These are phyloP conservation scores for Vombatus ursinus DNA, from an alignment of 2,113 vertebrate species.

Conservation along the genomic window DNA sequence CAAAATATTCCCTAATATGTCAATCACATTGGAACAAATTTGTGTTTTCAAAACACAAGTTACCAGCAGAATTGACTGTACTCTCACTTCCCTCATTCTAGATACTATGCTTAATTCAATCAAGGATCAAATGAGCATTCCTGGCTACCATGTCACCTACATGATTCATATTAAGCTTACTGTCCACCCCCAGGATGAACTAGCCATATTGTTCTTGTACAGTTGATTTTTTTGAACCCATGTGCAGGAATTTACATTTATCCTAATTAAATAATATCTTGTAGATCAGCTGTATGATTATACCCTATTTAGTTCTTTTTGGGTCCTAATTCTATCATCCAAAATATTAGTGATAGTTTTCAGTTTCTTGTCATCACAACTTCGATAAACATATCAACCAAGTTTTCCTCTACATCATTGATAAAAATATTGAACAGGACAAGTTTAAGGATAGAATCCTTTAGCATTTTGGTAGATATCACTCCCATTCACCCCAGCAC, in stretches of 20 bases:
- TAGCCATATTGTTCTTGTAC: neutral
- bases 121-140: neutral
- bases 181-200: neutral
- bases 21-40: neutral
- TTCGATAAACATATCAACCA: neutral
- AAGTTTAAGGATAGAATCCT: neutral
- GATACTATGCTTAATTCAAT: neutral
- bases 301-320: neutral
- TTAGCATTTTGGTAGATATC: neutral
- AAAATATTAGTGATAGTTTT: neutral
- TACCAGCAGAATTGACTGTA: neutral
- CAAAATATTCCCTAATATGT: neutral
- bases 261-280: neutral
- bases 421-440: neutral
- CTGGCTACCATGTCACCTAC: neutral
- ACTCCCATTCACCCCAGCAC: neutral
- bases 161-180: neutral
- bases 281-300: neutral
- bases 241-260: neutral
- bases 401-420: neutral
- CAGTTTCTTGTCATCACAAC: neutral
- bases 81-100: neutral
- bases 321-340: neutral
- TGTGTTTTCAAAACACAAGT: neutral
- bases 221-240: neutral